Base-by-base conservation (phyloP, 37 sponge, comb jelly and placozoan species). In the Haliclona indistincta region DNA sequence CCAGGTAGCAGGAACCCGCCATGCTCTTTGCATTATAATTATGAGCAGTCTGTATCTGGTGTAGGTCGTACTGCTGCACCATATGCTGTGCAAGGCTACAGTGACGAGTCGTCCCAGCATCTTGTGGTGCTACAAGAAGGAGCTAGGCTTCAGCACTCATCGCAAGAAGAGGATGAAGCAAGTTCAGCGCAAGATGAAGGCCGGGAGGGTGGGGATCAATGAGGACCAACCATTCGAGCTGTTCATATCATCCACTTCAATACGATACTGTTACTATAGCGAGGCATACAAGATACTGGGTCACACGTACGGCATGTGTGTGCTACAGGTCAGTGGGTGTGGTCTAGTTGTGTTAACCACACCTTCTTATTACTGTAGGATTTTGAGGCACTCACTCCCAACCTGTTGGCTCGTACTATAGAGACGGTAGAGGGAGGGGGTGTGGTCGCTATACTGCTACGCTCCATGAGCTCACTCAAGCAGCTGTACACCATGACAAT, bases 381-480 rank as follows among this genome's bases (percentile, higher is more conserved):
- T 56, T 97, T 95, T 66, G 99, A 97, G 63, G 99, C 99, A 2
- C 75, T 97, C 25, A 97, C 99, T 54, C 99, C 99, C 17, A 97
- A 97, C 75, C 66, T 97, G 54, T 70, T 97, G 11, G 99, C 95
- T 10, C 67, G 99, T n/a, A 97, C 99, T 7, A 67, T 97, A 20
- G 99, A 97, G 81, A 97, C 99, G 4, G 99, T 97, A 37, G 95
- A 95, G 53, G 99, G 99, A 44, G 99, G 99, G 4, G 99, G 99
- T 1, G 54, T 95, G 15, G 76, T 95, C 2, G 85, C 86, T 7
- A 33, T 97, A 7, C 60, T 97, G 36, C 79, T 97, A 25, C 54
- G 89, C 56, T 84, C 83, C 5, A 68, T 97, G 81, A 80, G 64
- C 32, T 95, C 96, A 4, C 72, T 97, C 32, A 88, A 84, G 81